A percentile compares a stretch with the other conserved stretches of the same genome.
Conservation (phyloP, 2,888 invertebrate genomes). For the Parnassius glacialis region DNA sequence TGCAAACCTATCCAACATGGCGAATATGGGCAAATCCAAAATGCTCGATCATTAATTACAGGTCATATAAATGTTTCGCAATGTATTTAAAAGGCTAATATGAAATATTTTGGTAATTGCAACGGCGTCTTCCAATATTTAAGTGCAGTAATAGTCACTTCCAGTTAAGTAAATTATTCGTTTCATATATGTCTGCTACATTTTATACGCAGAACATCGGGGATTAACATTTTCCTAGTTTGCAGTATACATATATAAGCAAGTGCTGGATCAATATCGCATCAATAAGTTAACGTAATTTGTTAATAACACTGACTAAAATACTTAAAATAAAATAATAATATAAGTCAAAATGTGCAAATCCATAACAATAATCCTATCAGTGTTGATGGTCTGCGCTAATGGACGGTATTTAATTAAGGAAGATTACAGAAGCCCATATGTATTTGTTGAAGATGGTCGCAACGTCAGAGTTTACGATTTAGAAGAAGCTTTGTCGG, state of each 20-base stretch:
- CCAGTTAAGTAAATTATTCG: not conserved
- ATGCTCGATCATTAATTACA: not conserved
- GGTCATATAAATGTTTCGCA: not conserved
- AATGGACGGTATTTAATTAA: not conserved
- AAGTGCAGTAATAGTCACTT: not conserved
- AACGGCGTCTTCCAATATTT: too few relatives aligned
- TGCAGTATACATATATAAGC: conserved; percentile 5
- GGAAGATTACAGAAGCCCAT: conserved; percentile 4
- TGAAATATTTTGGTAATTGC: not conserved
- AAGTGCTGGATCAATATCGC: not conserved
- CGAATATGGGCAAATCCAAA: too few relatives aligned
- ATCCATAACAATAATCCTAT: conserved; percentile 3
- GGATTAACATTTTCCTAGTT: not conserved
- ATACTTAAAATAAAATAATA: not conserved
- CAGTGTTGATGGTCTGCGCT: conserved; percentile 5
- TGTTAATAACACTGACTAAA: not conserved
- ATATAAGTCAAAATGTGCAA: conserved; percentile 3
- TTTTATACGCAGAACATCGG: not conserved
- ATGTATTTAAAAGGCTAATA: not conserved
- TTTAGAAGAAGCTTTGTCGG: conserved; percentile 1
- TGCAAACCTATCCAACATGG: not conserved
- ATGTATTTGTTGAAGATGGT: conserved; percentile 8
- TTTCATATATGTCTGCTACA: not conserved
- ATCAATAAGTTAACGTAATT: not conserved
- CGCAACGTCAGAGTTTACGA: conserved; percentile 2